Conservation (phyloP, 30 jellyfish, hydroid and myxozoan genomes). For the Pseudorhiza aurosa region DNA sequence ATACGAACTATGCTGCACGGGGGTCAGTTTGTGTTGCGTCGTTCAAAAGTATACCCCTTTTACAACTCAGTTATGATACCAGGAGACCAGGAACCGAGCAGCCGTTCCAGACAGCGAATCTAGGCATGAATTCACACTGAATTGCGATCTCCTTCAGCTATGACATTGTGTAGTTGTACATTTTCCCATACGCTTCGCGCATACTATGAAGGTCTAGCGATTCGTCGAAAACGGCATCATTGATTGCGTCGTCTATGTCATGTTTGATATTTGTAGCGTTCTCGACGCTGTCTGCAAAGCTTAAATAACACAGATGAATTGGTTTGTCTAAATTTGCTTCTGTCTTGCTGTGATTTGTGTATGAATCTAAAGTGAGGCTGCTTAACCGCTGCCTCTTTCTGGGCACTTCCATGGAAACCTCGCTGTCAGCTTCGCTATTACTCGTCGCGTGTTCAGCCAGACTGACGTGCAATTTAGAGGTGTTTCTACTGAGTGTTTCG, state of each 20-base stretch:
- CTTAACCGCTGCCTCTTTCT: conserved; percentile 50
- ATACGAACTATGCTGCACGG: too few species aligned
- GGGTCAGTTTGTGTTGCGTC: too few species aligned
- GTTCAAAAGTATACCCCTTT: too few species aligned
- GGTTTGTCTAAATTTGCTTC: conserved; percentile 36
- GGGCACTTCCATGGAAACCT: background rate
- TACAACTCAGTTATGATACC: too few species aligned
- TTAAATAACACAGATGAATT: background rate
- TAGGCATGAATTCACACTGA: too few species aligned
- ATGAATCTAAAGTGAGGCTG: conserved; percentile 52
- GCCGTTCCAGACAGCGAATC: too few species aligned
- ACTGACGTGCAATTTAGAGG: too few species aligned
- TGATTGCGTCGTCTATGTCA: background rate
- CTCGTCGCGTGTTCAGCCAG: too few species aligned
- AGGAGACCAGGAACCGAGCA: too few species aligned
- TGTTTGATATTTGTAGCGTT: conserved; percentile 11
- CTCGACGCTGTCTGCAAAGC: conserved; percentile 12
- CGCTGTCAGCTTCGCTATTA: background rate
- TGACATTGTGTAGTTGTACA: background rate
- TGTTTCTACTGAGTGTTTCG: background rate
- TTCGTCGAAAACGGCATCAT: background rate
- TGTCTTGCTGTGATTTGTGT: background rate
- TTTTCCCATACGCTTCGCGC: background rate
- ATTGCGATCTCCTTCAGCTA: too few species aligned
- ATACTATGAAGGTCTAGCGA: conserved; percentile 11